Evolutionary conservation across 2,888 invertebrate species (phyloP), one percentile per base, ranked within the genome.

Genomic region (Andrena bucephala): DNA sequence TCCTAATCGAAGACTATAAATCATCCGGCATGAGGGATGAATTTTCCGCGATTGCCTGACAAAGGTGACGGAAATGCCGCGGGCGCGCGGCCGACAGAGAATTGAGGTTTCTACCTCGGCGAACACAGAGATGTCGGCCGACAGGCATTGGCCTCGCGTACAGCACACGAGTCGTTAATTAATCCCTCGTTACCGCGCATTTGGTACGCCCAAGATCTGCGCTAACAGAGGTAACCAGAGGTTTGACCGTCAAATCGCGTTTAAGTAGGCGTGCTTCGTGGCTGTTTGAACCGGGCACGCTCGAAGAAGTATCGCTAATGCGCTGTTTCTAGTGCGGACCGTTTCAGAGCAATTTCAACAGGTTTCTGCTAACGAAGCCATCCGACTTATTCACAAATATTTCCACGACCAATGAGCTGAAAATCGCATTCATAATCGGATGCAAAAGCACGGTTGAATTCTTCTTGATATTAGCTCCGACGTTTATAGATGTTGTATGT

Each of bases 121-220:
- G 81, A 75, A 77, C 78, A 79, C 67, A 74, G 80, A 85, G 77
- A 66, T 78, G 81, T 65, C 62, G 71, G 59, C 68, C 80, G 71
- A 69, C 83, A 83, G 66, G 75, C 83, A 82, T 77, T 59, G 57
- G 59, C 70, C 57, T 48, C 71, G 69, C 80, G 76, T 73, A 80
- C 76, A 70, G 71, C 80, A 85, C 81, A 79, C 84, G 87, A 88
- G 86, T 87, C 88, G 85, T 89, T 89, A 87, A 90, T 87, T 89
- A 89, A 87, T 89, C 85, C 85, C 86, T 86, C 84, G 86, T 89
- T 91, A 89, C 85, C 72, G 74, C 81, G 81, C 82, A 76, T 80
- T 83, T 68, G 77, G 83, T 76, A 84, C 65, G 80, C 65, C 74
- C 83, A 89, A 89, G 88, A 81, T 85, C 84, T 80, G 77, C 75